Evolutionary conservation across 1,140 invertebrate genomes (phyloP).

Genomic region (Drosophila bocki): DNA sequence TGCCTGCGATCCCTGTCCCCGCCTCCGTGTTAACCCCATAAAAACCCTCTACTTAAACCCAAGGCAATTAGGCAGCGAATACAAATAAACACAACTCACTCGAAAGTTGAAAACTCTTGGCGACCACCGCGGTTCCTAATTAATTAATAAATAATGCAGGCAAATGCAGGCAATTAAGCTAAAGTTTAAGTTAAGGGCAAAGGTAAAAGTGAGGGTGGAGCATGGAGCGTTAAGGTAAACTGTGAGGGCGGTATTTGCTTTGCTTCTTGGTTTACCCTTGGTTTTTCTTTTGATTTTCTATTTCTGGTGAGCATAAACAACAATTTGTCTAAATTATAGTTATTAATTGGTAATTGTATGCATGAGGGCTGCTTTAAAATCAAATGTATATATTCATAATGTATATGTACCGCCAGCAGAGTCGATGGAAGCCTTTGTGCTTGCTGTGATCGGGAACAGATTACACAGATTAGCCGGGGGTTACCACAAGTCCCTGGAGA

Average conservation of each 20-base stretch:
- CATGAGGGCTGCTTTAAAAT: constrained; percentile 5
- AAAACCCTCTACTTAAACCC: background rate
- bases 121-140: constrained; percentile 21
- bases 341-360: constrained; percentile 38
- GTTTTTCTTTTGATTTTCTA: constrained; percentile 1
- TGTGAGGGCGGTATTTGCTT: constrained; percentile 32
- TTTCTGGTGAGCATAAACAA: constrained; percentile 63
- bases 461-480: constrained; percentile 10
- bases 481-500: background rate
- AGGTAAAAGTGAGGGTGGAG: constrained; percentile 9
- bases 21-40: background rate
- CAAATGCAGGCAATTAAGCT: constrained; percentile 49
- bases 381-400: background rate
- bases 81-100: constrained; percentile 13
- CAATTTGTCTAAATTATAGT: constrained; percentile 62
- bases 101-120: constrained; percentile 1
- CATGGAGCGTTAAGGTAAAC: constrained; percentile 1
- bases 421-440: constrained; percentile 30
- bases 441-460: constrained; percentile 1
- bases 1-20: background rate
- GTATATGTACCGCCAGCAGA: background rate
- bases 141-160: constrained; percentile 48
- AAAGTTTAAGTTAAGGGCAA: constrained; percentile 20
- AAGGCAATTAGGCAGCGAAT: constrained; percentile 26
- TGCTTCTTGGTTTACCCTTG: background rate